Conservation (phyloP, 2,113 vertebrate genomes). For the Dicentrarchus labrax region DNA sequence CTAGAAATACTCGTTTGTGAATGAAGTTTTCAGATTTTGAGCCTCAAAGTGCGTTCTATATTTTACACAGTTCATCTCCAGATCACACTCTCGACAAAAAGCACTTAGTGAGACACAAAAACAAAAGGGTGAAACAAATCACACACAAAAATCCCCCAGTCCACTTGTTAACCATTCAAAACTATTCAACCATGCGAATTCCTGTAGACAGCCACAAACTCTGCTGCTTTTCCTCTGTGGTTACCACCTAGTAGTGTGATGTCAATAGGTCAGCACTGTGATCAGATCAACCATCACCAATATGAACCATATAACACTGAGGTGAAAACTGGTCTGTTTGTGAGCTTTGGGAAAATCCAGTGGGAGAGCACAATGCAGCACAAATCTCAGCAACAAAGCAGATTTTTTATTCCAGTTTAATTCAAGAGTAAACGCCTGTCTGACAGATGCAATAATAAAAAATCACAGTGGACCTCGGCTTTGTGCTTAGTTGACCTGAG, state of each 20-base stretch:
- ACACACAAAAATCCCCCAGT: conserved; percentile 11
- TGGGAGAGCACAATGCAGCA: neutral
- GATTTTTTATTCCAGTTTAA: conserved; percentile 16
- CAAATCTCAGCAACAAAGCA: neutral
- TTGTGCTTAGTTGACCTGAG: conserved; percentile 15
- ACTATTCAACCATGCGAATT: conserved; percentile 46
- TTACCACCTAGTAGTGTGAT: conserved; percentile 18
- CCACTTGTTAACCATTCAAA: conserved; percentile 69
- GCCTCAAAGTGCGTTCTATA: conserved; percentile 5
- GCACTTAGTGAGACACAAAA: conserved; percentile 27
- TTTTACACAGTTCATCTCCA: conserved; percentile 44
- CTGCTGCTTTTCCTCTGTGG: conserved; percentile 39
- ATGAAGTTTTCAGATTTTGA: conserved; percentile 40
- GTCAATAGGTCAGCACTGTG: conserved; percentile 59
- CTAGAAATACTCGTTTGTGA: conserved; percentile 25
- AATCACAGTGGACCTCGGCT: conserved; percentile 27
- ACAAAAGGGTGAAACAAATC: conserved; percentile 50
- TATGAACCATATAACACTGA: conserved; percentile 15
- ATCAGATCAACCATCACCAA: conserved; percentile 34
- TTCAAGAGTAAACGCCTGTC: conserved; percentile 20
- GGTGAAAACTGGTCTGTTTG: conserved; percentile 9
- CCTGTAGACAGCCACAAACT: conserved; percentile 46
- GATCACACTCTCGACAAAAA: conserved; percentile 40
- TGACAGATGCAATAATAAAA: conserved; percentile 26
- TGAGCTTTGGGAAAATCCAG: conserved; percentile 3